Percentiles rank a stretch among this genome's conserved stretches.
Conservation (phyloP, 2,113 vertebrate species). For the Clupea harengus region DNA sequence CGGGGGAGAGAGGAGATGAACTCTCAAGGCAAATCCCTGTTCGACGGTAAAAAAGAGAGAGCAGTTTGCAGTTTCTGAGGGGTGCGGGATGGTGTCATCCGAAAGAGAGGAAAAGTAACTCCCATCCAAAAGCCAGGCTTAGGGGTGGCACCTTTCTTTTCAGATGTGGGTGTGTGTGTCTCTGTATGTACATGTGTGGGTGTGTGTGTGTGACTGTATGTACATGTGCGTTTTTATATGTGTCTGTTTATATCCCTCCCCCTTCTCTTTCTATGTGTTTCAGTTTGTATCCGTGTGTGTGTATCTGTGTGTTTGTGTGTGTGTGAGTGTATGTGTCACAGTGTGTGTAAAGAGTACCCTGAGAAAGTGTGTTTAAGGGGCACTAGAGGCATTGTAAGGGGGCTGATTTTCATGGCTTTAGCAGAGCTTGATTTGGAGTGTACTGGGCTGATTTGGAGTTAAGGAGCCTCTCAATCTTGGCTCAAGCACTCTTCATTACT, state of each 20-base stretch:
- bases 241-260: background rate
- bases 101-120: slow-evolving; percentile 14
- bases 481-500: slow-evolving; percentile 59
- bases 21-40: slow-evolving; percentile 39
- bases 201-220: background rate
- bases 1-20: slow-evolving; percentile 31
- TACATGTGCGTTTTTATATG: background rate
- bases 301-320: background rate
- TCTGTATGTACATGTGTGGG: background rate
- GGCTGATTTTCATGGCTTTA: slow-evolving; percentile 52
- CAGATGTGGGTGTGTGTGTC: background rate
- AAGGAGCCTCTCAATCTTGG: slow-evolving; percentile 62
- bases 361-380: slow-evolving; percentile 22
- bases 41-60: slow-evolving; percentile 35
- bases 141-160: background rate
- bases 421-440: slow-evolving; percentile 17
- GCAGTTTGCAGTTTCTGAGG: slow-evolving; percentile 40
- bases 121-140: slow-evolving; percentile 25
- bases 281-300: background rate
- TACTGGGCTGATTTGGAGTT: slow-evolving; percentile 49
- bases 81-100: slow-evolving; percentile 57
- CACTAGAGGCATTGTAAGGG: background rate
- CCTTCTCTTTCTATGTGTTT: background rate
- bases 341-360: background rate
- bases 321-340: background rate